phyloP scores from a whole-genome alignment of 2,113 vertebrate species.

The Gambusia affinis region DNA sequence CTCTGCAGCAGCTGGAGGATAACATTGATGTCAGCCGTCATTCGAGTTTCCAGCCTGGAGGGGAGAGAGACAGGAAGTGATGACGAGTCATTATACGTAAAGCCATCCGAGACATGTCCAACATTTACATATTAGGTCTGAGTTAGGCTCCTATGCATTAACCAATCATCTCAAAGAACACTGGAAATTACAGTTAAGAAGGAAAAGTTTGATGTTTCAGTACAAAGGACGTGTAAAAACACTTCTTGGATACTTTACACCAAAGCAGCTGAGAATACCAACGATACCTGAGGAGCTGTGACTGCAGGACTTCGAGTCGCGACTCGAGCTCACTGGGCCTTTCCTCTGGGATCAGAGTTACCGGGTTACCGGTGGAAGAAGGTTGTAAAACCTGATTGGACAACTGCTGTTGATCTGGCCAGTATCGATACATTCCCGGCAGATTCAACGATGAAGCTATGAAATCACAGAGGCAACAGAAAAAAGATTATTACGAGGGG shows the following conservation, averaged over 20 bases:
- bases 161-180: no score
- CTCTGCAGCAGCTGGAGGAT: conserved; percentile 94
- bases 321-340: conserved; percentile 84
- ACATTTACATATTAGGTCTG: no score
- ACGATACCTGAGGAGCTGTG: conserved; percentile 90
- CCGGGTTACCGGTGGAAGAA: conserved; percentile 74
- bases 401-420: conserved; percentile 79
- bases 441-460: conserved; percentile 80
- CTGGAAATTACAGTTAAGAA: no score
- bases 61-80: neutral
- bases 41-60: conserved; percentile 89
- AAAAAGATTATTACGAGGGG: neutral
- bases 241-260: neutral
- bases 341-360: conserved; percentile 67
- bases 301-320: conserved; percentile 89
- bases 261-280: neutral
- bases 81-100: neutral
- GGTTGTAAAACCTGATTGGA: conserved; percentile 76
- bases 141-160: no score
- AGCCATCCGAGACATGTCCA: no score
- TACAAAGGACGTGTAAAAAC: neutral
- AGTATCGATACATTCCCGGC: conserved; percentile 83
- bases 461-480: neutral
- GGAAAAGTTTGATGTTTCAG: no score
- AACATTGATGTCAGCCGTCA: conserved; percentile 90